Evolutionary conservation across 37 sponge, comb jelly and placozoan species (phyloP).

Genomic region (Axinella damicornis): DNA sequence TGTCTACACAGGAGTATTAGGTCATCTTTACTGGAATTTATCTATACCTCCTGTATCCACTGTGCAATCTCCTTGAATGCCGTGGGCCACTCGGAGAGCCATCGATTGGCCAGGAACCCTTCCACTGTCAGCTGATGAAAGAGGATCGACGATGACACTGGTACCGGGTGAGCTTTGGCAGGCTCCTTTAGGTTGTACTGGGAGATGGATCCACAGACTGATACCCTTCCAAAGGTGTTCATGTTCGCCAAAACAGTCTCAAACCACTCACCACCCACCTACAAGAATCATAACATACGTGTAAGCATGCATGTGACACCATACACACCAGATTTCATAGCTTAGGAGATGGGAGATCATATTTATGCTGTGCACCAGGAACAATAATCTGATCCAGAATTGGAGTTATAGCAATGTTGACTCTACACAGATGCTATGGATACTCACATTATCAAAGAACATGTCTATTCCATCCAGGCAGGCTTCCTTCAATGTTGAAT

Average conservation of each 20-base stretch:
- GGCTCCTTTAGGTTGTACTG: slow-evolving; percentile 65
- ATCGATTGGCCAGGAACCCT: slow-evolving; percentile 69
- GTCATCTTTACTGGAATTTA: no score
- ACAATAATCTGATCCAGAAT: no score
- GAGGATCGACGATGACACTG: slow-evolving; percentile 53
- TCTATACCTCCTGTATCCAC: slow-evolving; percentile 86
- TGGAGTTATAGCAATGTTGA: no score
- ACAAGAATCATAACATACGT: no score
- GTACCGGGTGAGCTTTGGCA: not conserved
- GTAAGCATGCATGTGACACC: no score
- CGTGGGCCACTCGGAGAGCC: slow-evolving; percentile 49
- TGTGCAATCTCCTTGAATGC: slow-evolving; percentile 64
- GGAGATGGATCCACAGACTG: slow-evolving; percentile 85
- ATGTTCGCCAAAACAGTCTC: slow-evolving; percentile 70
- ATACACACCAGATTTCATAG: no score
- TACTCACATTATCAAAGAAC: slow-evolving; percentile 92
- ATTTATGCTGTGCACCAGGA: no score
- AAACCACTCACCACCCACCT: slow-evolving; percentile 92
- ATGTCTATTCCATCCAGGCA: slow-evolving; percentile 91
- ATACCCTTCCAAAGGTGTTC: slow-evolving; percentile 80
- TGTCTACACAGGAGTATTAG: no score
- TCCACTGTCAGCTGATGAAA: slow-evolving; percentile 71
- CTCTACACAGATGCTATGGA: no score
- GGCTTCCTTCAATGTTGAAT: slow-evolving; percentile 69
- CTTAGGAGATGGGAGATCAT: no score